These are phyloP conservation scores for Papilio machaon DNA, from an alignment of 1,140 invertebrate species.

Conservation along the genomic window DNA sequence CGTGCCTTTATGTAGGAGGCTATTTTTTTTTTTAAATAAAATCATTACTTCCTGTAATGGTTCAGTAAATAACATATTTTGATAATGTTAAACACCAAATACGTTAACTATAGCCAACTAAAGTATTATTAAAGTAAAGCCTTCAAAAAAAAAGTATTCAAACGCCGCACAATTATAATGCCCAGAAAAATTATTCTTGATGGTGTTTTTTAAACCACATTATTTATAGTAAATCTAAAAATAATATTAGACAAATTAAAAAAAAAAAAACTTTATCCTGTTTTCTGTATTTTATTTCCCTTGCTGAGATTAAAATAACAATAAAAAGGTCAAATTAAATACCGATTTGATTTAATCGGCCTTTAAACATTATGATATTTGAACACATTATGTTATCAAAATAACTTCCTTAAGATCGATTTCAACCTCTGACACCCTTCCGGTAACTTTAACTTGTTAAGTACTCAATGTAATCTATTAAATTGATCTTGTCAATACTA, in stretches of 20 bases:
- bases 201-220: not conserved
- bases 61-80: not conserved
- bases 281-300: not conserved
- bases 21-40: not conserved
- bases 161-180: not conserved
- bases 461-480: not conserved
- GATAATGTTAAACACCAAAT: not conserved
- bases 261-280: not conserved
- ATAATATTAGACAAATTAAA: not conserved
- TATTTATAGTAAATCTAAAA: not conserved
- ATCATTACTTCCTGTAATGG: not conserved
- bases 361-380: not conserved
- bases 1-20: not conserved
- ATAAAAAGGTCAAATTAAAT: conserved; percentile 10
- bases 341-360: not conserved
- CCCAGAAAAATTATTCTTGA: not conserved
- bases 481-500: not conserved
- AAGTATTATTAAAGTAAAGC: too few species aligned
- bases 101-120: not conserved
- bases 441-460: not conserved
- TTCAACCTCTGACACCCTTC: not conserved
- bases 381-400: not conserved
- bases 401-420: not conserved
- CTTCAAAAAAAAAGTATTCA: too few species aligned
- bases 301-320: not conserved